A percentile compares a stretch with the other conserved stretches of the same genome.
These are phyloP conservation scores for Budorcas taxicolor DNA, from an alignment of 2,113 vertebrate genomes.

Conservation along the genomic window DNA sequence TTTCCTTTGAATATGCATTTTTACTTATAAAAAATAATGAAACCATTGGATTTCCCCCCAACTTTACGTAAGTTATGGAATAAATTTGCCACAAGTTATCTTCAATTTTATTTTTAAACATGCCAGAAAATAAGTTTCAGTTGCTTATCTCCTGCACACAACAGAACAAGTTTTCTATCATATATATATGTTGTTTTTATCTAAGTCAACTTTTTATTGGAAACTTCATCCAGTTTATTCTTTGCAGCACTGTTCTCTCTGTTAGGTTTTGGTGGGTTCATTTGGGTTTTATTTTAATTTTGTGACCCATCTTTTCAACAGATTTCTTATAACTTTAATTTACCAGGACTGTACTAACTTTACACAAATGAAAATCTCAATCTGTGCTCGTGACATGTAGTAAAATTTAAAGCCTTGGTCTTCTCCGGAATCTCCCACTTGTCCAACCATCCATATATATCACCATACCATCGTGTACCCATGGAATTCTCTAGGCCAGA, in stretches of 20 bases:
- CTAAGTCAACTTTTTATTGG: not conserved
- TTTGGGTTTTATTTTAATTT: not conserved
- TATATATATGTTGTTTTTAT: not conserved
- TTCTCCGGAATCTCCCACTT: not conserved
- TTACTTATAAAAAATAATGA: conserved; percentile 13
- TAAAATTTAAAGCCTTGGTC: not conserved
- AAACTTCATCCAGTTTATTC: not conserved
- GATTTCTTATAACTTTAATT: not conserved
- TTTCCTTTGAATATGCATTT: not conserved
- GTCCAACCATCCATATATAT: not conserved
- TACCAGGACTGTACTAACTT: not conserved
- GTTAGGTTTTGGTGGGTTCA: not conserved
- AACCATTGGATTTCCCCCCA: not conserved
- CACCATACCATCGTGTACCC: not conserved
- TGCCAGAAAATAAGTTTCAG: not conserved
- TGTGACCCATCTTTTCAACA: not conserved
- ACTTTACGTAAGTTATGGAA: not conserved
- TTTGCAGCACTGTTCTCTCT: not conserved
- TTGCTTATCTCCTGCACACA: not conserved
- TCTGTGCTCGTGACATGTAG: not conserved
- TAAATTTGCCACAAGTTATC: not conserved
- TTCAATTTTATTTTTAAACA: conserved; percentile 32
- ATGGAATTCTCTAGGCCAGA: not conserved
- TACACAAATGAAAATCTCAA: not conserved
- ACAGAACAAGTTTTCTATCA: not conserved